Evolutionary conservation across 2,113 vertebrate species (phyloP).

Genomic region (Phyllopteryx taeniolatus): DNA sequence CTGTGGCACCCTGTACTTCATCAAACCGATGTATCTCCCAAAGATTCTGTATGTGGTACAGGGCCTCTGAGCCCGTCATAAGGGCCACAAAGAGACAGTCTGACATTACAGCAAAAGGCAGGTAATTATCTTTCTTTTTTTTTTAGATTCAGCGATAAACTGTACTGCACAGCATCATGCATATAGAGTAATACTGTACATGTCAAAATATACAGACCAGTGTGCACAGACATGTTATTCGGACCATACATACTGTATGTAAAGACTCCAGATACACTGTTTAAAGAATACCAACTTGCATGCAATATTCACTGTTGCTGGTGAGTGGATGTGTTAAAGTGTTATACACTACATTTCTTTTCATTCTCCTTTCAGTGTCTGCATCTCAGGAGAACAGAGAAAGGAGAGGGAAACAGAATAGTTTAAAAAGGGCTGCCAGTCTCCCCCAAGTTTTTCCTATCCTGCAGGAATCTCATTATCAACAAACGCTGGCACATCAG

Average conservation of each 20-base stretch:
- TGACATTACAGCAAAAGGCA: constrained; percentile 44
- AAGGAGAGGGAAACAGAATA: constrained; percentile 44
- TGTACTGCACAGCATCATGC: constrained; percentile 9
- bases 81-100: constrained; percentile 27
- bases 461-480: constrained; percentile 70
- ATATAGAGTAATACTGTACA: neutral
- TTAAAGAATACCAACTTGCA: neutral
- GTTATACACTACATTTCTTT: constrained; percentile 28
- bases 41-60: constrained; percentile 49
- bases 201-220: neutral
- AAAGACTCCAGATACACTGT: neutral
- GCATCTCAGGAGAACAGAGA: constrained; percentile 41
- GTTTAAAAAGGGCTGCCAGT: constrained; percentile 68
- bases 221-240: neutral
- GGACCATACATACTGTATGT: neutral
- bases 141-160: neutral
- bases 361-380: constrained; percentile 37
- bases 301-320: neutral
- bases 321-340: constrained; percentile 6
- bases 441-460: constrained; percentile 61
- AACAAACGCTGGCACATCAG: constrained; percentile 66
- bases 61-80: constrained; percentile 33
- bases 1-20: constrained; percentile 68
- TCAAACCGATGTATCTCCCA: constrained; percentile 59
- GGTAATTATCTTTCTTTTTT: constrained; percentile 40